Base-by-base conservation (phyloP, 2,888 invertebrate genomes). In the Nezara viridula region DNA sequence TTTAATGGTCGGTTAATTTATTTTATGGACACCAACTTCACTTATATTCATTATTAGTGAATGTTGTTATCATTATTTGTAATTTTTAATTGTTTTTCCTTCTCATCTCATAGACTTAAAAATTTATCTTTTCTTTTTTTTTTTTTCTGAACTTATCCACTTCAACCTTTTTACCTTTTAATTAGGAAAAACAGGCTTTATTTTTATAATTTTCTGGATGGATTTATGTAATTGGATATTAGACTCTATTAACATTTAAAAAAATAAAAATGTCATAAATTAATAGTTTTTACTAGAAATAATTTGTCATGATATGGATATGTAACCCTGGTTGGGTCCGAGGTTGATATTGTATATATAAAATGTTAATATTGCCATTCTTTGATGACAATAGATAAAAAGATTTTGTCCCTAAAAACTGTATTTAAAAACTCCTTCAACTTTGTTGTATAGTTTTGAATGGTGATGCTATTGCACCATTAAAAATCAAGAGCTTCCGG, bases 401-500 rank as follows among this genome's bases (percentile, higher is more conserved):
- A 24, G 44, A 24, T 44, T 44, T 81, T 81, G 40, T 47, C 81
- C 81, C 81, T 44, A 5, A 81, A 44, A 47, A 47, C 40, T n/a
- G n/a, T 81, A 7, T 77, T 40, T 40, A 81, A 21, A n/a, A 81
- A 44, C 40, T 44, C 81, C 81, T 44, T 81, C 81, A 44, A 88
- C 88, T 88, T 88, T 88, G 88, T 88, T 88, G 37, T 88, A 88
- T 88, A 32, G 81, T 88, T 50, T 37, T 50, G n/a, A 88, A 88
- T 88, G 88, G 88, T 88, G 88, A 88, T 66, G 88, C 88, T 73
- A 88, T 81, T 44, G 90, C 90, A 90, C 90, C 90, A 90, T 90
- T 88, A 73, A 90, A 88, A 90, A 90, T 90, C 90, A 89, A 90
- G 90, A 90, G 90, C 90, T 90, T 90, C 90, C 90, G 90, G 89